Base-by-base conservation (phyloP, 2,888 invertebrate species). In the Erebia aethiops region DNA sequence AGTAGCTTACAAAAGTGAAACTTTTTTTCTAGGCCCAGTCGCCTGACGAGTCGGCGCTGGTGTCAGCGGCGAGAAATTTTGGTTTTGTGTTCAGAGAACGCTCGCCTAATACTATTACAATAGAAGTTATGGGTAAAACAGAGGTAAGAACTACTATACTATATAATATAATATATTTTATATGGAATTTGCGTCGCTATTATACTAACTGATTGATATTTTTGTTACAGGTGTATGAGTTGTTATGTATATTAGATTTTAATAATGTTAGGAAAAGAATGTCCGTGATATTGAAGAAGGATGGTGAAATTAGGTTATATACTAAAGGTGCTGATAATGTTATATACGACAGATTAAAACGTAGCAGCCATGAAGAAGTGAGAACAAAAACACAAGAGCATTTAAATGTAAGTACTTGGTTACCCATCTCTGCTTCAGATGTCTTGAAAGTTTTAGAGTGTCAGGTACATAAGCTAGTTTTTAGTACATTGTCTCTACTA, bases 251-350 rank as follows among this genome's bases (percentile, higher is more conserved):
- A 91, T 95, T 99, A 85, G 99, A 99, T 94, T 99, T 99, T 94
- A 99, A 99, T 95, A 99, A 99, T 94, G 98, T 98, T 79, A 95
- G 99, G 81, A 99, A 99, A 94, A 95, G 99, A 87, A 99, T 99
- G 99, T 99, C 99, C 78, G 99, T 99, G 83, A 97, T 98, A 86
- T 93, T 98, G 82, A 95, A 97, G 84, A 96, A 95, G 87, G 96
- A 97, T 87, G 96, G 97, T 78, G 95, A 96, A 86, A 95, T 98
- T 83, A 95, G 96, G 86, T 95, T 99, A 84, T 98, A 97, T 90
- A 99, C 99, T 90, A 99, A 99, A 94, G 99, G 99, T 78, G 99
- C 99, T 75, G 99, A 99, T 94, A 98, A 98, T 92, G 98, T 99
- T 81, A 98, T 99, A 85, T 98, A 98, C 91, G 98, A 99, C 91